Base-by-base conservation (phyloP, 2,888 invertebrate species). In the Yponomeuta evonymella region DNA sequence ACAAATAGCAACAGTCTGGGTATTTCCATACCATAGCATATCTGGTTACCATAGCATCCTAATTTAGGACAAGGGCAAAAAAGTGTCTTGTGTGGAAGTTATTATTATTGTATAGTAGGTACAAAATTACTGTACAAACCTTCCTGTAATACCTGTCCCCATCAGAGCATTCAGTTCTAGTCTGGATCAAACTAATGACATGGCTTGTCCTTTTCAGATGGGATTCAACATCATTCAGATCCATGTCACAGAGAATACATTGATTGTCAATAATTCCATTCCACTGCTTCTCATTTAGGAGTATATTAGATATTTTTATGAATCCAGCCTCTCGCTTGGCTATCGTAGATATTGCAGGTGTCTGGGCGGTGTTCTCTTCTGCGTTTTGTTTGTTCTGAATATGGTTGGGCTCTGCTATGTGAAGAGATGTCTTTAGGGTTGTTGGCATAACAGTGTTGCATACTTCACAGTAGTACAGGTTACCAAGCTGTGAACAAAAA, bases 391-490 rank as follows among this genome's bases (percentile, higher is more conserved):
- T 86, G 48, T 74, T 75, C n/a, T 71, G 67, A 68, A 74, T 76
- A 71, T 89, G 88, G 1, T 64, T 71, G 8, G 79, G 77, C 8
- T 72, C 73, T 9, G 75, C 76, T 4, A 83, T 73, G 73, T 89
- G 89, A 2, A 75, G 70, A 30, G 73, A 75, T 29, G 79, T 72
- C 64, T 72, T 72, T 3, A 72, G 62, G 0, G 78, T 69, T 62
- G 79, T 75, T 29, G 70, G 58, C 23, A 74, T 65, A 5, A 81
- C 71, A 23, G 62, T 70, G 72, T 87, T 89, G 71, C 89, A 89
- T 29, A 77, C 65, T 74, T 81, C 81, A 72, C 89, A 89, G 74
- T 87, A 88, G 73, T 76, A 86, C 10, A 74, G 62, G 1, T 76
- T 75, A 15, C 73, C 75, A 6, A 86, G 71, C 88, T 89, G 79